Percentiles rank a stretch among this genome's conserved stretches.
These are phyloP conservation scores for Prionchulus punctatus DNA, from an alignment of 2,888 invertebrate genomes.

Conservation along the genomic window DNA sequence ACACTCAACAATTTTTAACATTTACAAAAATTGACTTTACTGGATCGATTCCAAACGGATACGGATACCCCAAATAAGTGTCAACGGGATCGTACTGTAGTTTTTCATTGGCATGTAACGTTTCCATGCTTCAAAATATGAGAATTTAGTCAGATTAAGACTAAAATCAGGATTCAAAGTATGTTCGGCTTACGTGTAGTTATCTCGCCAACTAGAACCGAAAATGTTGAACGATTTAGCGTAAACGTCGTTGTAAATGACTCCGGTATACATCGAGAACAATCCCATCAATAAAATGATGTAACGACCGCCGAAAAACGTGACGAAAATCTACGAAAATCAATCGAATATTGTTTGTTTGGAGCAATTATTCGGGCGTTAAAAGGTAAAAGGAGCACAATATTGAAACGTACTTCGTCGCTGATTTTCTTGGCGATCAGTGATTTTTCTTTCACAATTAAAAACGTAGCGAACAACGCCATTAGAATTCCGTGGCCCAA, in stretches of 20 bases:
- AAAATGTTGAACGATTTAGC: conserved; percentile 88
- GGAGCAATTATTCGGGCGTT: neutral
- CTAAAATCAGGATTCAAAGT: neutral
- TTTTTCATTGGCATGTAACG: neutral
- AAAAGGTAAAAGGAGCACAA: neutral
- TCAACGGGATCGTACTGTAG: conserved; percentile 15
- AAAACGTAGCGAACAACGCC: conserved; percentile 77
- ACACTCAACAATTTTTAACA: too few species aligned
- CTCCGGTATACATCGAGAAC: conserved; percentile 93
- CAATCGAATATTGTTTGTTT: neutral
- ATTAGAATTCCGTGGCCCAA: conserved; percentile 81
- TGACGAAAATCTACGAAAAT: conserved; percentile 66
- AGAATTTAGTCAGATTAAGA: neutral
- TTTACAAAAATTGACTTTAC: too few species aligned
- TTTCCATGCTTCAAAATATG: neutral
- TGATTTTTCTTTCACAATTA: conserved; percentile 82
- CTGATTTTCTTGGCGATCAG: conserved; percentile 38
- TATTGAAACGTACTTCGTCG: conserved; percentile 21
- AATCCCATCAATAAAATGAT: conserved; percentile 89
- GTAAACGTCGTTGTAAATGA: conserved; percentile 94
- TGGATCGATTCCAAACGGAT: conserved; percentile 76
- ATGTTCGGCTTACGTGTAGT: conserved; percentile 6
- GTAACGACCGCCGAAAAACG: conserved; percentile 93
- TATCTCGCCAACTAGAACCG: conserved; percentile 60
- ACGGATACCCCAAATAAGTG: conserved; percentile 42